These are phyloP conservation scores for Valencia hispanica DNA, from an alignment of 2,797 vertebrate species.

Conservation along the genomic window DNA sequence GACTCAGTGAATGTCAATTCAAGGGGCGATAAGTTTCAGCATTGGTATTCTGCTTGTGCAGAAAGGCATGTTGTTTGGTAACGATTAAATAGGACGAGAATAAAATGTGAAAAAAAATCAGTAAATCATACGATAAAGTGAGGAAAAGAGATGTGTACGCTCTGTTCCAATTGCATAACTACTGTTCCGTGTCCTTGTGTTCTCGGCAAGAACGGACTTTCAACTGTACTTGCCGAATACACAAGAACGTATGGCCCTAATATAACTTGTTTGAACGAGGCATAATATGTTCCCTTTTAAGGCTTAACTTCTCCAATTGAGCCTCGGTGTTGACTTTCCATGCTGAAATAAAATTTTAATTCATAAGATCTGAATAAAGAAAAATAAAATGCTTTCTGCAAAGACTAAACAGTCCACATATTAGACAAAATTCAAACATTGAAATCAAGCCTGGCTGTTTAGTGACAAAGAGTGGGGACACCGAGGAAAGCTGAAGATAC, in stretches of 20 bases:
- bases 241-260: too few relatives aligned
- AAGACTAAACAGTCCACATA: not conserved
- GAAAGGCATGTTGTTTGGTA: not conserved
- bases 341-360: not conserved
- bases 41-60: not conserved
- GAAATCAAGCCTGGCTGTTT: not conserved
- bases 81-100: not conserved
- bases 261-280: too few relatives aligned
- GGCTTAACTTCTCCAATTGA: too few relatives aligned
- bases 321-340: not conserved
- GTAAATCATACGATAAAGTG: constrained; percentile 1
- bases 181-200: too few relatives aligned
- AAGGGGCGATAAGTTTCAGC: not conserved
- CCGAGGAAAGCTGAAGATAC: not conserved
- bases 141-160: too few relatives aligned
- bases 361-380: not conserved
- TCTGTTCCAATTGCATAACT: too few relatives aligned
- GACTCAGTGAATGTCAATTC: constrained; percentile 10
- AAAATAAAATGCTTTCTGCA: not conserved
- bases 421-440: not conserved
- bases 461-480: not conserved
- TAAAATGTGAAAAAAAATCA: not conserved
- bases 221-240: too few relatives aligned
- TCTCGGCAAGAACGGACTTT: too few relatives aligned
- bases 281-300: too few relatives aligned